phyloP scores from a whole-genome alignment of 2,797 vertebrate species.

The Crocodylus rhombifer region DNA sequence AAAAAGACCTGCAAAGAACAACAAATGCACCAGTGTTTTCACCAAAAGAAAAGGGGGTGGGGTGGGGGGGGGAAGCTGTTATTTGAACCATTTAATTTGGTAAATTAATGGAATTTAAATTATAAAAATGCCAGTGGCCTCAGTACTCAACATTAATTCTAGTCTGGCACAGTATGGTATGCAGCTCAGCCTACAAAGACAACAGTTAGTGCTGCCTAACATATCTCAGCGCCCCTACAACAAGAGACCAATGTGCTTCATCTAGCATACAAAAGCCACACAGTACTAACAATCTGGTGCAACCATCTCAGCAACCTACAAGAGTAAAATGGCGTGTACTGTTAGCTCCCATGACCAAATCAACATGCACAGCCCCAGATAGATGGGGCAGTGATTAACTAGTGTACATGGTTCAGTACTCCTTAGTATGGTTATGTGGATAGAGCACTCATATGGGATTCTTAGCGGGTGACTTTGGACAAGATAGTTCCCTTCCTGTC shows the following conservation, averaged over 20 bases:
- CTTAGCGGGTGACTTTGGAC: accelerated
- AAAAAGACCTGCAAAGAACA: too few relatives aligned
- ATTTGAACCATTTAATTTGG: slow-evolving; percentile 66
- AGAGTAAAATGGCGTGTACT: accelerated
- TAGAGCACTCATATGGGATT: neutral
- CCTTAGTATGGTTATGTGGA: accelerated
- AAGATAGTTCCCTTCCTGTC: accelerated
- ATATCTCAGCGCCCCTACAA: neutral
- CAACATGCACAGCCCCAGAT: accelerated
- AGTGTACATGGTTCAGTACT: accelerated
- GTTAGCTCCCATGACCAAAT: neutral
- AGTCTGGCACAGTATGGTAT: neutral
- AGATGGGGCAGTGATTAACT: neutral
- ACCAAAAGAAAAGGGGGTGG: slow-evolving; percentile 31
- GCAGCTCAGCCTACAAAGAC: neutral
- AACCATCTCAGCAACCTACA: accelerated
- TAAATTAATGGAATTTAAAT: slow-evolving; percentile 67
- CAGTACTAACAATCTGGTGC: neutral
- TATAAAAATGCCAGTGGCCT: slow-evolving; percentile 45
- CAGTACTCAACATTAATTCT: neutral
- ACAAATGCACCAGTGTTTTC: slow-evolving; percentile 64
- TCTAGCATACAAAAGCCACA: neutral
- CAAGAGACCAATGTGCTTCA: neutral
- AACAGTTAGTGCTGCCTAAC: neutral
- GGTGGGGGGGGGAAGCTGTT: neutral